Conservation (phyloP, 1,140 invertebrate genomes). For the Trichonephila clavipes region DNA sequence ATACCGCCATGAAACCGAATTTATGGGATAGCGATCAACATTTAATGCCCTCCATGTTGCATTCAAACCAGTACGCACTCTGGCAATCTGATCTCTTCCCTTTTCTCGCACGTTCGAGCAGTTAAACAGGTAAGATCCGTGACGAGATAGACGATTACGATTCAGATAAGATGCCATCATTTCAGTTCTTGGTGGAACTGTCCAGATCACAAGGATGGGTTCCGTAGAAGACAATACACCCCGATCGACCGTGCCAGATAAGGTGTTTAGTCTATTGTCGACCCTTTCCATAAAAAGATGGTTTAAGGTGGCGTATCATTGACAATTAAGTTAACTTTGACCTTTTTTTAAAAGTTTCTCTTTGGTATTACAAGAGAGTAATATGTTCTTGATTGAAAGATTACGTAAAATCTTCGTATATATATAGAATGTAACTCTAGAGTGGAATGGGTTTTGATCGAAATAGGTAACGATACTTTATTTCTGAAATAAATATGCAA, state of each 20-base stretch:
- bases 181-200: background rate
- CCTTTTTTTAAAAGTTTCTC: background rate
- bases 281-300: background rate
- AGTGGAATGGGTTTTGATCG: too few species aligned
- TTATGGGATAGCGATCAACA: background rate
- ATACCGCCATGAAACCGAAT: background rate
- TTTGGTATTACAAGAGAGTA: background rate
- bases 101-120: background rate
- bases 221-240: background rate
- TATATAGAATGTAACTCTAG: too few species aligned
- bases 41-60: background rate
- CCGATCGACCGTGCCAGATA: background rate
- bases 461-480: too few species aligned
- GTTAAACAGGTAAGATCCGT: conserved; percentile 2
- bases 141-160: background rate
- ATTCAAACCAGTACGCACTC: background rate
- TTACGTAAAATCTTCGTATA: too few species aligned
- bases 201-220: background rate
- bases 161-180: background rate
- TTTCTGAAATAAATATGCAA: too few species aligned
- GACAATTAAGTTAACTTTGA: background rate
- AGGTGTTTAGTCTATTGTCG: background rate
- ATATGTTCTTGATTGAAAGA: background rate
- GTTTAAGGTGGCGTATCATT: background rate
- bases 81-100: background rate